Percentiles rank a stretch among this genome's conserved stretches.
These are phyloP conservation scores for Cladopsammia gracilis DNA, from an alignment of 64 coral and sea anemone genomes.

Conservation along the genomic window DNA sequence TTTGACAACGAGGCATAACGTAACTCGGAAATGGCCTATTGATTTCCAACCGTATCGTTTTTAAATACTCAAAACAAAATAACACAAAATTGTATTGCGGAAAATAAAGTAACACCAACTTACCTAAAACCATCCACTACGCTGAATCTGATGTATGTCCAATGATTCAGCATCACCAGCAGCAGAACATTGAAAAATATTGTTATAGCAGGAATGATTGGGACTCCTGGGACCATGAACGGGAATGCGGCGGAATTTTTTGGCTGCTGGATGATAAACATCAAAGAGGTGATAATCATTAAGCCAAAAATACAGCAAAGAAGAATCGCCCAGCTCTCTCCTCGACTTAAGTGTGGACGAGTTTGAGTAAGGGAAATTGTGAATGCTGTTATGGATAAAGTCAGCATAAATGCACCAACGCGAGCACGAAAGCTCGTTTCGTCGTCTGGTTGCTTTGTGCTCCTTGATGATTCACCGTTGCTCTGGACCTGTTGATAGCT, in stretches of 20 bases:
- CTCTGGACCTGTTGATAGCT: slow-evolving; percentile 9
- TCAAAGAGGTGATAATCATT: slow-evolving; percentile 25
- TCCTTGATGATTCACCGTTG: background rate
- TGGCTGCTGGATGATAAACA: slow-evolving; percentile 52
- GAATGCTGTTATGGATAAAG: background rate
- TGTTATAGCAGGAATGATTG: slow-evolving; percentile 52
- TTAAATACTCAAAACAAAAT: too few relatives aligned
- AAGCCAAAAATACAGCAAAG: slow-evolving; percentile 65
- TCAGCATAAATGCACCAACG: background rate
- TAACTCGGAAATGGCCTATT: too few relatives aligned
- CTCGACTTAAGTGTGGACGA: background rate
- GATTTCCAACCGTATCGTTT: too few relatives aligned
- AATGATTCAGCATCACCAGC: slow-evolving; percentile 54
- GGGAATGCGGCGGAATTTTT: slow-evolving; percentile 63
- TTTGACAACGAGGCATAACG: too few relatives aligned
- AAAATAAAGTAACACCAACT: background rate
- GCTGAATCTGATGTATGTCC: slow-evolving; percentile 73
- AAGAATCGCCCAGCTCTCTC: slow-evolving; percentile 36
- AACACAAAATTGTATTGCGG: too few relatives aligned
- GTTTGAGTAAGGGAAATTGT: slow-evolving; percentile 32
- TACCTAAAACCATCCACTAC: slow-evolving; percentile 63
- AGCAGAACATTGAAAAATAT: slow-evolving; percentile 63
- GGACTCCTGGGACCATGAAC: slow-evolving; percentile 67
- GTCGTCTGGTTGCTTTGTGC: background rate
- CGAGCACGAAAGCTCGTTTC: slow-evolving; percentile 10